These are phyloP conservation scores for Odocoileus hemionus DNA, from an alignment of 2,113 vertebrate species.

Conservation along the genomic window DNA sequence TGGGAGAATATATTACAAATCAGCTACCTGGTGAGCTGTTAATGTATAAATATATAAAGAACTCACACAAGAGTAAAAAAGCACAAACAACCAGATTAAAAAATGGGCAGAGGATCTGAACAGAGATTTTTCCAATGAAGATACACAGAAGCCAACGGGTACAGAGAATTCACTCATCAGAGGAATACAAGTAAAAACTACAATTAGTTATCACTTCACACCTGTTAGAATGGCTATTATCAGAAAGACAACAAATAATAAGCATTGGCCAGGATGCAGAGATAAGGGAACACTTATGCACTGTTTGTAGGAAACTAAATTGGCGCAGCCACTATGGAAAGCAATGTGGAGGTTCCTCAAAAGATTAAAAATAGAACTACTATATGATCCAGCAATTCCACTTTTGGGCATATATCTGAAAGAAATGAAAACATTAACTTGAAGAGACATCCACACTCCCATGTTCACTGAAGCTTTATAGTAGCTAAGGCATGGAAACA, in stretches of 20 bases:
- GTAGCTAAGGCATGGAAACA: background rate
- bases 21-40: background rate
- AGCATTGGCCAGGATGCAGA: background rate
- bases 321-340: background rate
- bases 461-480: background rate
- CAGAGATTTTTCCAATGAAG: background rate
- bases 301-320: background rate
- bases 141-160: background rate
- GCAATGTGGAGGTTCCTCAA: background rate
- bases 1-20: background rate
- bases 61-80: background rate
- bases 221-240: background rate
- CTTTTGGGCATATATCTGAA: background rate
- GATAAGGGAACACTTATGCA: background rate
- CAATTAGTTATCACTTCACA: background rate
- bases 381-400: background rate
- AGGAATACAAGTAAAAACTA: background rate
- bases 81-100: background rate
- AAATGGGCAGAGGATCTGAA: background rate
- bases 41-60: background rate
- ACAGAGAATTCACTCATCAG: background rate
- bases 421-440: background rate
- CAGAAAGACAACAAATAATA: background rate
- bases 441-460: background rate
- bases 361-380: background rate